phyloP scores from a whole-genome alignment of 2,113 vertebrate species.

The Rostratula benghalensis region DNA sequence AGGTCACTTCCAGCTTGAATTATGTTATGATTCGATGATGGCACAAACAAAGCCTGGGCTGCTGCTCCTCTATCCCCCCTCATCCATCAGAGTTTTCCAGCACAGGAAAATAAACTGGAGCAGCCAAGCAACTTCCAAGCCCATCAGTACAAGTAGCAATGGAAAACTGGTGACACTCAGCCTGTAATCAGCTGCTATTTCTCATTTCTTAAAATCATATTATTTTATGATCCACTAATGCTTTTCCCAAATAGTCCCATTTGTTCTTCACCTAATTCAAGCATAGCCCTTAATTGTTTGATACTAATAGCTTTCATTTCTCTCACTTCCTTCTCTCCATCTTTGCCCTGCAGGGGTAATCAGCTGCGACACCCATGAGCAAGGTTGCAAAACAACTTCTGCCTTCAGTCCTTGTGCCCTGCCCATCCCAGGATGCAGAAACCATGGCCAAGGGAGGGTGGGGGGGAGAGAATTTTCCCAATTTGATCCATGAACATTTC shows the following conservation, averaged over 20 bases:
- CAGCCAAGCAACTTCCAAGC: neutral
- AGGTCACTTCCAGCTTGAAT: neutral
- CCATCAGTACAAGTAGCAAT: neutral
- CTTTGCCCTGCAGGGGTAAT: neutral
- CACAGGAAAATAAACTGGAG: neutral
- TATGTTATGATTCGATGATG: neutral
- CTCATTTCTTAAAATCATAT: conserved; percentile 2
- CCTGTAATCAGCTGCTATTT: neutral
- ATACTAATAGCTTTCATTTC: conserved; percentile 25
- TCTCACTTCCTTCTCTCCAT: neutral
- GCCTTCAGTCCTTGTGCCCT: neutral
- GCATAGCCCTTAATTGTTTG: conserved; percentile 14
- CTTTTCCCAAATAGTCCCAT: neutral
- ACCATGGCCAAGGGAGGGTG: neutral
- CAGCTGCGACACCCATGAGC: neutral
- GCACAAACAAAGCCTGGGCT: neutral
- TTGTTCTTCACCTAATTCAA: conserved; percentile 11
- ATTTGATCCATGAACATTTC: neutral
- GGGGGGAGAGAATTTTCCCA: neutral
- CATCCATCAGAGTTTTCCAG: neutral
- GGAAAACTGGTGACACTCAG: neutral
- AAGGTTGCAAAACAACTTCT: neutral
- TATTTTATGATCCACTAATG: conserved; percentile 22
- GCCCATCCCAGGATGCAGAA: neutral
- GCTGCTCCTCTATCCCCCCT: neutral